Evolutionary conservation across 1,140 invertebrate species (phyloP).

Genomic region (Pseudachorutes palmiensis): DNA sequence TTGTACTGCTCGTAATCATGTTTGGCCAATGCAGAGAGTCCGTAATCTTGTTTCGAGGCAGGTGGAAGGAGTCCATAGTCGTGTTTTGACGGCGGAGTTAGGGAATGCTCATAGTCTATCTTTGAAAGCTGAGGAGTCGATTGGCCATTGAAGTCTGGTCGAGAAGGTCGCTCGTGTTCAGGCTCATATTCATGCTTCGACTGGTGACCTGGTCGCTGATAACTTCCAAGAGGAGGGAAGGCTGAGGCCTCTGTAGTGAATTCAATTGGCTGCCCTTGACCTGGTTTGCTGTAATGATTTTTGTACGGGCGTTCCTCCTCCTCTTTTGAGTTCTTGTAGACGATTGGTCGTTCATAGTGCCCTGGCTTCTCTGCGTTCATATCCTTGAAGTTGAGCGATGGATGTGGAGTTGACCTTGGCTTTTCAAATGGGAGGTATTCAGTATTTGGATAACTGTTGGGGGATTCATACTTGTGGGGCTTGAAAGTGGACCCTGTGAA

Average conservation of each 20-base stretch:
- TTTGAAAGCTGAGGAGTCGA: too few relatives aligned
- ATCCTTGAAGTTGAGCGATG: background rate
- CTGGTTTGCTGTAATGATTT: background rate
- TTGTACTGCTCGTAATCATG: background rate
- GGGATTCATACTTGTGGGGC: background rate
- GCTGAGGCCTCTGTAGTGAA: background rate
- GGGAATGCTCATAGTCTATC: background rate
- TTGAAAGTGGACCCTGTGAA: conserved; percentile 1
- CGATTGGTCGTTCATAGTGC: background rate
- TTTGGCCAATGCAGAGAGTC: background rate
- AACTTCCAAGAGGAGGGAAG: background rate
- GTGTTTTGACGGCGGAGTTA: background rate
- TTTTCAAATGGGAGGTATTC: conserved; percentile 3
- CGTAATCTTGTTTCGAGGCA: background rate
- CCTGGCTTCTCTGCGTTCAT: background rate
- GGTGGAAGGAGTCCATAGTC: conserved; percentile 1
- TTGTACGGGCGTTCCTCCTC: background rate
- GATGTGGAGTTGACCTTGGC: background rate
- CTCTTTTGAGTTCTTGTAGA: conserved; percentile 3
- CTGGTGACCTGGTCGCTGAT: background rate
- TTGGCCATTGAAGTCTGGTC: too few relatives aligned
- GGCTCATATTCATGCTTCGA: conserved; percentile 6
- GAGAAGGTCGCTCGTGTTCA: background rate
- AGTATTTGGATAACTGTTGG: background rate
- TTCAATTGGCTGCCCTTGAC: background rate